phyloP scores from a whole-genome alignment of 2,113 vertebrate genomes.

The Mus musculus region DNA sequence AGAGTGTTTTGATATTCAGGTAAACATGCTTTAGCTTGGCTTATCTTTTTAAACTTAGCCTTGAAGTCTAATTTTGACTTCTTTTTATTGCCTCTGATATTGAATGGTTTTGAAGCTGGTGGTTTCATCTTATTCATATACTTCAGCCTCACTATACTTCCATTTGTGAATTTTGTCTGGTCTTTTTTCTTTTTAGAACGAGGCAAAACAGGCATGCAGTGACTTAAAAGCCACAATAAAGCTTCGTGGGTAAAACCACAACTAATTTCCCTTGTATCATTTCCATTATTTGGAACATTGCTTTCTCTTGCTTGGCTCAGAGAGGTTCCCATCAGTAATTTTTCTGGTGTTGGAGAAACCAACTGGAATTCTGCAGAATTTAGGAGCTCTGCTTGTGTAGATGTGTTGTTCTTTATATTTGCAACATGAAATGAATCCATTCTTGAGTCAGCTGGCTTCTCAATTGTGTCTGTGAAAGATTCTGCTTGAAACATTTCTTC shows the following conservation, averaged over 20 bases:
- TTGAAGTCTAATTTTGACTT: background rate
- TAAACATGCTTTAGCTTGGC: background rate
- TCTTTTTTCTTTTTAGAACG: slow-evolving; percentile 23
- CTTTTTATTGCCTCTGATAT: background rate
- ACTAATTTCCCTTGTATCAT: background rate
- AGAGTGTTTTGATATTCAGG: slow-evolving; percentile 9
- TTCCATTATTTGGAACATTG: background rate
- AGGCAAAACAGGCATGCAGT: background rate
- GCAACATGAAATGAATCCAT: background rate
- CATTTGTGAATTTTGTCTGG: background rate
- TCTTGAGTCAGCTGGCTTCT: background rate
- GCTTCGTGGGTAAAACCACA: background rate
- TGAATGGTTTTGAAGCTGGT: background rate
- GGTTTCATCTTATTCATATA: background rate
- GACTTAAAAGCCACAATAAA: background rate
- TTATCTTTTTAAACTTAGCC: slow-evolving; percentile 6
- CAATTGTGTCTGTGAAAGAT: background rate
- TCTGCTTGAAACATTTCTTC: background rate
- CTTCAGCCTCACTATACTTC: background rate
- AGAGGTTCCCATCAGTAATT: background rate
- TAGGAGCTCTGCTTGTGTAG: background rate
- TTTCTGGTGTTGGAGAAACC: background rate
- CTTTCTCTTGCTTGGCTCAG: slow-evolving; percentile 14
- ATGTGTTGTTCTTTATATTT: background rate
- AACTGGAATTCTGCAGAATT: background rate